Percentiles rank a stretch among this genome's conserved stretches.
These are phyloP conservation scores for Drosophila sproati DNA, from an alignment of 1,140 invertebrate species.

Conservation along the genomic window DNA sequence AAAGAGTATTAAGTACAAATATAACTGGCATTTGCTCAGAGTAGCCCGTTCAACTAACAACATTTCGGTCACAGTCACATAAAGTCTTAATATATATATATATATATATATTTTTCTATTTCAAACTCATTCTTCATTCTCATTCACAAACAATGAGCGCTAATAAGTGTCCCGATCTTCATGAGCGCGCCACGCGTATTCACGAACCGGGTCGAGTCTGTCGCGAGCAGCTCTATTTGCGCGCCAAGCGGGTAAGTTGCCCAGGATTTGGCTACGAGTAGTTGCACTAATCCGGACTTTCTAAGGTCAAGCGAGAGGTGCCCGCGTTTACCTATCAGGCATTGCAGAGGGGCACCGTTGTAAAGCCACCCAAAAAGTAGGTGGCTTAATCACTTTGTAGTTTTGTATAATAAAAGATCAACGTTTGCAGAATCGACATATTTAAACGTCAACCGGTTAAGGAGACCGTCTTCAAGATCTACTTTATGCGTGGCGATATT, in stretches of 20 bases:
- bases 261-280: too few relatives aligned
- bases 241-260: constrained; percentile 60
- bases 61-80: constrained; percentile 33
- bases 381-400: neutral
- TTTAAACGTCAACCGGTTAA: constrained; percentile 70
- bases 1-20: constrained; percentile 28
- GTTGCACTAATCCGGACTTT: neutral
- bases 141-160: constrained; percentile 9
- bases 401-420: neutral
- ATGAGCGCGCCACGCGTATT: constrained; percentile 59
- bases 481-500: constrained; percentile 79
- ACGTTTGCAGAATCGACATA: constrained; percentile 63
- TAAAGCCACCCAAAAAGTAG: constrained; percentile 86
- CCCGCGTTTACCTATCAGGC: constrained; percentile 92
- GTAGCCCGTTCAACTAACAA: constrained; percentile 57
- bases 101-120: neutral
- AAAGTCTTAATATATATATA: constrained; percentile 13
- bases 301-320: constrained; percentile 86
- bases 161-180: constrained; percentile 50
- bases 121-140: constrained; percentile 2
- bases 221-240: constrained; percentile 62
- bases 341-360: constrained; percentile 89
- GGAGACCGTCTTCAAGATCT: constrained; percentile 75
- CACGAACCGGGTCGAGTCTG: constrained; percentile 74
- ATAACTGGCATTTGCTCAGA: constrained; percentile 46